A percentile compares a stretch with the other conserved stretches of the same genome.
These are phyloP conservation scores for Leucosticte australis DNA, from an alignment of 2,113 vertebrate species.

Conservation along the genomic window DNA sequence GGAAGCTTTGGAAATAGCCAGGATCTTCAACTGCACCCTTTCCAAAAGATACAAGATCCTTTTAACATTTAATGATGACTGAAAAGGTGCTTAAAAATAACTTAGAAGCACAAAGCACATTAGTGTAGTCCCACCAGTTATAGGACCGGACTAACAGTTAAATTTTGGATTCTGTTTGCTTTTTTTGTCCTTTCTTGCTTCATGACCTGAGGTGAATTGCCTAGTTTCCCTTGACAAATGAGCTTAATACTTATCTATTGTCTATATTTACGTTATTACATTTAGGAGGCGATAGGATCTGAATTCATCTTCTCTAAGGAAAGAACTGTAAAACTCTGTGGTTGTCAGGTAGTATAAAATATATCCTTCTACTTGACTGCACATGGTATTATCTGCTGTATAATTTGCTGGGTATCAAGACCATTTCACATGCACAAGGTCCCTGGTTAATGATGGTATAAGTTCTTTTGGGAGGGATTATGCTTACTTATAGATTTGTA, in stretches of 20 bases:
- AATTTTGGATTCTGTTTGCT: slow-evolving; percentile 2
- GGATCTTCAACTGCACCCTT: slow-evolving; percentile 46
- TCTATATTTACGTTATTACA: slow-evolving; percentile 24
- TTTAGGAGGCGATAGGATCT: slow-evolving; percentile 9
- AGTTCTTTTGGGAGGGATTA: slow-evolving; percentile 30
- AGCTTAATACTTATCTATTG: slow-evolving; percentile 21
- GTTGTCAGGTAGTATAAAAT: slow-evolving; percentile 21
- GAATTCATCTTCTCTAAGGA: slow-evolving; percentile 23
- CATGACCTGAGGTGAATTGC: slow-evolving; percentile 13
- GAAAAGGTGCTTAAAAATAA: slow-evolving; percentile 61
- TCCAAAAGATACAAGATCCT: slow-evolving; percentile 59
- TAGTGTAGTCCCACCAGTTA: background rate
- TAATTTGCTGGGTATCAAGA: background rate
- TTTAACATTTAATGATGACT: slow-evolving; percentile 61
- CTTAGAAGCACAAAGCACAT: slow-evolving; percentile 11
- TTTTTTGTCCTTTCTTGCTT: background rate
- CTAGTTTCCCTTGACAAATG: slow-evolving; percentile 30
- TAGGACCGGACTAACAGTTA: background rate
- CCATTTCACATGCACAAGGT: slow-evolving; percentile 17
- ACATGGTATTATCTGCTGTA: background rate
- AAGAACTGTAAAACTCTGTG: slow-evolving; percentile 3
- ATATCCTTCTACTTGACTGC: slow-evolving; percentile 27
- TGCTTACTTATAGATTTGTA: background rate
- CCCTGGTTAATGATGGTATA: background rate
- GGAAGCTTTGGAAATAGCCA: slow-evolving; percentile 44